These are phyloP conservation scores for Odontomachus brunneus DNA, from an alignment of 1,140 invertebrate genomes.

Conservation along the genomic window DNA sequence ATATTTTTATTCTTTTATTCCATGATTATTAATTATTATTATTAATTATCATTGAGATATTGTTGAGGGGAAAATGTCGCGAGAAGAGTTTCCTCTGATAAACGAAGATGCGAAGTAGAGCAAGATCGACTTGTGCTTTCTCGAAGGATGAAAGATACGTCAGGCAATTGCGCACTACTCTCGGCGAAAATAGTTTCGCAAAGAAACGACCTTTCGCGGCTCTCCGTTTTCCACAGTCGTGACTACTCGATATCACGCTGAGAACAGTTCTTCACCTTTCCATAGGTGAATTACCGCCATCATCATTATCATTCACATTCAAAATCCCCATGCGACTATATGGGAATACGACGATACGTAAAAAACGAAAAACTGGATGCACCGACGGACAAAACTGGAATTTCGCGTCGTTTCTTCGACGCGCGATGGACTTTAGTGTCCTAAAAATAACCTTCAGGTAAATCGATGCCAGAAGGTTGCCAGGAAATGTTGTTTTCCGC, in stretches of 20 bases:
- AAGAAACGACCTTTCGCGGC: constrained; percentile 31
- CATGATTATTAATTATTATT: no score
- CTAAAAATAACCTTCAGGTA: constrained; percentile 48
- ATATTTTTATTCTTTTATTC: no score
- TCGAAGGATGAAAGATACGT: no score
- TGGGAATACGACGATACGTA: neutral
- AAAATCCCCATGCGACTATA: neutral
- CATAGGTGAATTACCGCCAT: constrained; percentile 34
- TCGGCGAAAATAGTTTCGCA: constrained; percentile 17
- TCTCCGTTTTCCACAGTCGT: constrained; percentile 27
- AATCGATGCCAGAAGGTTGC: constrained; percentile 11
- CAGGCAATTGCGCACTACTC: neutral
- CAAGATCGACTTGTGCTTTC: no score
- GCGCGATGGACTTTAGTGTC: constrained; percentile 2
- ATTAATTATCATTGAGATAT: neutral
- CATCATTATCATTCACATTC: neutral
- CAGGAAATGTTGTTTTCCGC: constrained; percentile 23
- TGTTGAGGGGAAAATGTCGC: neutral
- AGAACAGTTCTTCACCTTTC: constrained; percentile 43
- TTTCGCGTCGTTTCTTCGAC: constrained; percentile 15
- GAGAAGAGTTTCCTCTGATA: neutral
- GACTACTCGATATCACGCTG: constrained; percentile 8
- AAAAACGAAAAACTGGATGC: constrained; percentile 36
- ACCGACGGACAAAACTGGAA: constrained; percentile 38
- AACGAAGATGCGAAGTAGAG: neutral